Percentiles rank a stretch among this genome's conserved stretches.
Evolutionary conservation across 2,113 vertebrate species (phyloP).

Genomic region (Nansenia antarctica): DNA sequence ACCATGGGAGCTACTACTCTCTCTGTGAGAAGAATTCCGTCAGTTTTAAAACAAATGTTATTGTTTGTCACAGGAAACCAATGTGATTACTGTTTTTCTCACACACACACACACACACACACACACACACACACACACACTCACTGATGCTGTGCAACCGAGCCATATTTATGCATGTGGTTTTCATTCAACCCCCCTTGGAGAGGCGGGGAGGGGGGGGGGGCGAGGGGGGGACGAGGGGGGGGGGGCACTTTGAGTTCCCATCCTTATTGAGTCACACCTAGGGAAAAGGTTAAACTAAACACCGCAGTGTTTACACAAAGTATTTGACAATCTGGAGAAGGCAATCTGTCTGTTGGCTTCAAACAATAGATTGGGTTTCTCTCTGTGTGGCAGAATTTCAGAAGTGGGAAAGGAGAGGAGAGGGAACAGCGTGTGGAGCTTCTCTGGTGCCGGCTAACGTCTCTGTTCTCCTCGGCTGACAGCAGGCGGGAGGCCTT

Average conservation of each 20-base stretch:
- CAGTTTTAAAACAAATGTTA: conserved; percentile 97
- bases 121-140: conserved; percentile 79
- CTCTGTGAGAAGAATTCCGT: conserved; percentile 86
- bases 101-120: conserved; percentile 80
- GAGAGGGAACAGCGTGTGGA: conserved; percentile 17
- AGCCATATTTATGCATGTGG: conserved; percentile 93
- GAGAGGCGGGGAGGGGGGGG: conserved; percentile 38
- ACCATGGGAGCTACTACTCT: conserved; percentile 85
- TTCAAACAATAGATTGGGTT: conserved; percentile 67
- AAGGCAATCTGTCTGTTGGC: conserved; percentile 65
- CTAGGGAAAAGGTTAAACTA: conserved; percentile 65
- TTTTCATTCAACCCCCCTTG: conserved; percentile 77
- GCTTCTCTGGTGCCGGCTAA: conserved; percentile 51
- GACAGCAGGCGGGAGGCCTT: conserved; percentile 66
- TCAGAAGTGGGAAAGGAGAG: conserved; percentile 24
- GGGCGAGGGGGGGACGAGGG: conserved; percentile 42
- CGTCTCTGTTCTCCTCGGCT: conserved; percentile 65
- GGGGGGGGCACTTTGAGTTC: conserved; percentile 59
- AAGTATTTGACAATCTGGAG: conserved; percentile 57
- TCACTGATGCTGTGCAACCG: conserved; percentile 74
- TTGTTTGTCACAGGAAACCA: conserved; percentile 97
- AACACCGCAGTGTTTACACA: conserved; percentile 55
- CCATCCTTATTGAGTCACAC: conserved; percentile 73
- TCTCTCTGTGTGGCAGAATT: conserved; percentile 35
- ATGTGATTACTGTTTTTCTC: conserved; percentile 91